Evolutionary conservation across 2,888 invertebrate genomes (phyloP), one percentile per base, ranked within the genome.

Genomic region (Cantharis rufa): DNA sequence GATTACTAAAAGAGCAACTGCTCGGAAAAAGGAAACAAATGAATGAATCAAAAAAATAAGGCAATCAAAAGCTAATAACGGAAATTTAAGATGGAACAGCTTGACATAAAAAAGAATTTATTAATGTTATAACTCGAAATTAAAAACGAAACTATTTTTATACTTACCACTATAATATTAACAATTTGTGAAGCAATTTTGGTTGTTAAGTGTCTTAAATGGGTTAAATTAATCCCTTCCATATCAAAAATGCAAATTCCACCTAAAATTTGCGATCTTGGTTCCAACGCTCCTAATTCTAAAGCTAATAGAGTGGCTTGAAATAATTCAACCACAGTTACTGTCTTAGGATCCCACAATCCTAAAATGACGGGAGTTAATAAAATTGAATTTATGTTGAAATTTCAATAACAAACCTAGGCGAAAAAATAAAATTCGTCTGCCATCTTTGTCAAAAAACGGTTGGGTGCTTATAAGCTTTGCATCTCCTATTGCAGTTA

Each of bases 201-300:
- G 0, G 95, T 94, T 7, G 94, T 94, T 78, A 95, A 88, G 80
- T 94, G 91, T 90, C 93, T 92, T 0, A 93, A 92, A 78, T 95
- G 95, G 75, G 92, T 90, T 79, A 94, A 90, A 1, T 92, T 90
- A 69, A 95, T 90, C 72, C 93, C 92, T 77, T 92, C 91, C 62
- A 95, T 88, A 86, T 96, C 95, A 81, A 95, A 95, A 75, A 95
- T 89, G 11, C 92, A 94, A 7, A 94, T 90, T 0, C 95, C 95
- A 0, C 95, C 95, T 16, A 94, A 88, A 75, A 95, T 92, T 87
- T 95, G 95, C 0, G 93, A 92, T 10, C 92, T 89, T 3, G 92
- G 93, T 84, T 96, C 95, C 82, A 95, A 84, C 70, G 94, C 90
- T 0, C 94, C 95, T 24, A 95, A 86, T 86, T 95, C 95, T 62